Percentiles rank a stretch among this genome's conserved stretches.
Conservation (phyloP, 2,888 invertebrate species). For the Falcaria lacertinaria region DNA sequence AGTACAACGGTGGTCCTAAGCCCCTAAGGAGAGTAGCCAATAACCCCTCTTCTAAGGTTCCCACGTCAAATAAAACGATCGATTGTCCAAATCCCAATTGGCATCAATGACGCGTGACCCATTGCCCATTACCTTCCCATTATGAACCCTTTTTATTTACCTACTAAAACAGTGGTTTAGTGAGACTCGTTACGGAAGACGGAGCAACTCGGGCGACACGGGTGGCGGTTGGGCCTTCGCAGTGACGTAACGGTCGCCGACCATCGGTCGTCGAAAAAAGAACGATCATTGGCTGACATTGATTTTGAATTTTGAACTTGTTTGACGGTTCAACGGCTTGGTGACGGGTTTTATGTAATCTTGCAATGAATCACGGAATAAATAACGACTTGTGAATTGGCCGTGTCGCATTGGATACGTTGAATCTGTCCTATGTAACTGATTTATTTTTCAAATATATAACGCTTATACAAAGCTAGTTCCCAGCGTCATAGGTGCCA, state of each 20-base stretch:
- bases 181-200: slow-evolving; percentile 55
- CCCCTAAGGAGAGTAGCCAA: no score
- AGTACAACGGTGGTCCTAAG: no score
- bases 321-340: slow-evolving; percentile 19
- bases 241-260: slow-evolving; percentile 54
- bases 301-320: slow-evolving; percentile 50
- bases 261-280: slow-evolving; percentile 21
- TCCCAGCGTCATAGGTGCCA: no score
- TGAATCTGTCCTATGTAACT: no score
- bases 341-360: background rate
- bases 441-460: no score
- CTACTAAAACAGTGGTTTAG: slow-evolving; percentile 15
- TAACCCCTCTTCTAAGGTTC: slow-evolving; percentile 9
- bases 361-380: background rate
- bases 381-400: background rate
- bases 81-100: background rate
- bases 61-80: slow-evolving; percentile 7
- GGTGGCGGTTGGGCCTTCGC: slow-evolving; percentile 38
- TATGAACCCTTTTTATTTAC: slow-evolving; percentile 13
- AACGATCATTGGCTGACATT: slow-evolving; percentile 46
- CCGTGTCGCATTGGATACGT: no score
- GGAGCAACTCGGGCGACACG: slow-evolving; percentile 50
- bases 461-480: no score
- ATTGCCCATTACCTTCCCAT: no score
- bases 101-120: slow-evolving; percentile 10